A percentile compares a stretch with the other conserved stretches of the same genome.
Conservation (phyloP, 2,888 invertebrate genomes). For the Lepidocyrtinus sp. region DNA sequence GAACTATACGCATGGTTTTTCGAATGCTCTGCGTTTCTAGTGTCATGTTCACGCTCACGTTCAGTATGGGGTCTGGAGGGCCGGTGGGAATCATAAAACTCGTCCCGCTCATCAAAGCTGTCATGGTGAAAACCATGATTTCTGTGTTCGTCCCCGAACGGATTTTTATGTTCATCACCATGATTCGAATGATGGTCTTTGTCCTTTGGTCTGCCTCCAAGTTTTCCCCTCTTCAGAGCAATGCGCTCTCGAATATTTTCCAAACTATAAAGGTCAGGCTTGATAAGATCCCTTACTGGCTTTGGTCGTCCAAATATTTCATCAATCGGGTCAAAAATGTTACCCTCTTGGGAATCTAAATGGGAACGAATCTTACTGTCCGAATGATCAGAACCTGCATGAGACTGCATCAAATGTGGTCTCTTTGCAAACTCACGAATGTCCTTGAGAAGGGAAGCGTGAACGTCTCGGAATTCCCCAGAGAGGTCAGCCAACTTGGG, state of each 20-base stretch:
- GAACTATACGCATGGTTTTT: slow-evolving; percentile 37
- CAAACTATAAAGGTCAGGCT: slow-evolving; percentile 45
- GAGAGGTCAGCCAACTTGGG: slow-evolving; percentile 61
- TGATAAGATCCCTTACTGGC: slow-evolving; percentile 66
- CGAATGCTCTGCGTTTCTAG: slow-evolving; percentile 13
- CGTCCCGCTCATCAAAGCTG: slow-evolving; percentile 27
- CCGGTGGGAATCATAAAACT: slow-evolving; percentile 36
- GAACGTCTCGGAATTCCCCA: slow-evolving; percentile 67
- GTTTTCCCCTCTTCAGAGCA: slow-evolving; percentile 35
- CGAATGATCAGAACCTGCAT: slow-evolving; percentile 2
- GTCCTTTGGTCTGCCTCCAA: slow-evolving; percentile 31
- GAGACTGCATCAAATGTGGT: slow-evolving; percentile 41
- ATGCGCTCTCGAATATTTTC: slow-evolving; percentile 47
- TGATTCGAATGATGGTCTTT: slow-evolving; percentile 24
- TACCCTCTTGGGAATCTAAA: slow-evolving; percentile 24
- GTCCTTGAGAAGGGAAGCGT: slow-evolving; percentile 67
- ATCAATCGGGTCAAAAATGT: slow-evolving; percentile 46
- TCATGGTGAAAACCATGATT: slow-evolving; percentile 4
- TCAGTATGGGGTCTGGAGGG: slow-evolving; percentile 26
- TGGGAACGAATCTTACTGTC: slow-evolving; percentile 8
- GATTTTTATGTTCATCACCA: slow-evolving; percentile 9
- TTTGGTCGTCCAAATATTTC: slow-evolving; percentile 64
- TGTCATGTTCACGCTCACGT: slow-evolving; percentile 18
- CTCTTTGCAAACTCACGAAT: slow-evolving; percentile 69
- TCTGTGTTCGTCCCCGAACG: slow-evolving; percentile 16